These are phyloP conservation scores for Gobiocypris rarus DNA, from an alignment of 2,113 vertebrate genomes.

Conservation along the genomic window DNA sequence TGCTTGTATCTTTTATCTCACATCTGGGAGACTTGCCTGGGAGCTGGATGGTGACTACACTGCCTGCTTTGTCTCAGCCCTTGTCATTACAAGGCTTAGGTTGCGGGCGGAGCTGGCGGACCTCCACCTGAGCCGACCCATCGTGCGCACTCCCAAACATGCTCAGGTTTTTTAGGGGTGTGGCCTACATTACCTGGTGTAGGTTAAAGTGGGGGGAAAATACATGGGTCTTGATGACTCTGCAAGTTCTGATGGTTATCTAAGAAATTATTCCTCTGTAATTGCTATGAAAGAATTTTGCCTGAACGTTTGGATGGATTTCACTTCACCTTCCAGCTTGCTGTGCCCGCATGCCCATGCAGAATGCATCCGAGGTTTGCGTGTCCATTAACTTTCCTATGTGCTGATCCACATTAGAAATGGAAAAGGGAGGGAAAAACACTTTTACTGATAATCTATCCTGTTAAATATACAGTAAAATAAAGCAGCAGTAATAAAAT, in stretches of 20 bases:
- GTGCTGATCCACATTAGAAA: no score
- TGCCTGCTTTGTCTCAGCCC: slow-evolving; percentile 58
- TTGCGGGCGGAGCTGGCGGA: slow-evolving; percentile 58
- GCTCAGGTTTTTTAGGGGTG: background rate
- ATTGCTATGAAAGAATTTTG: slow-evolving; percentile 24
- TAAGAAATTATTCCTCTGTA: slow-evolving; percentile 11
- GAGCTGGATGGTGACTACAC: slow-evolving; percentile 64
- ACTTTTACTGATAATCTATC: background rate
- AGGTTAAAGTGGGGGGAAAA: slow-evolving; percentile 3
- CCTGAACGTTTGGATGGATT: slow-evolving; percentile 16
- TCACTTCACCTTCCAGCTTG: slow-evolving; percentile 6
- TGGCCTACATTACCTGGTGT: slow-evolving; percentile 1
- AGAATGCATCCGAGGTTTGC: slow-evolving; percentile 14
- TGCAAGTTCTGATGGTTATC: slow-evolving; percentile 14
- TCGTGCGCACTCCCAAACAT: background rate
- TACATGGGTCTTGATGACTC: slow-evolving; percentile 5
- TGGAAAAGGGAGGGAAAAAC: no score
- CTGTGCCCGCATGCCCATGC: slow-evolving; percentile 14
- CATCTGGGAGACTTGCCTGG: slow-evolving; percentile 66
- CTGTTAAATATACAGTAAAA: background rate
- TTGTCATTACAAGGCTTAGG: slow-evolving; percentile 65
- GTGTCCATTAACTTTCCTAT: slow-evolving; percentile 32
- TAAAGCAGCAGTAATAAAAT: background rate
- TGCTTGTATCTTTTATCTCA: slow-evolving; percentile 72
- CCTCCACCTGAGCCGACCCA: slow-evolving; percentile 34